A percentile compares a stretch with the other conserved stretches of the same genome.
Evolutionary conservation across 2,797 vertebrate genomes (phyloP).

Genomic region (Enteromius radiatus): DNA sequence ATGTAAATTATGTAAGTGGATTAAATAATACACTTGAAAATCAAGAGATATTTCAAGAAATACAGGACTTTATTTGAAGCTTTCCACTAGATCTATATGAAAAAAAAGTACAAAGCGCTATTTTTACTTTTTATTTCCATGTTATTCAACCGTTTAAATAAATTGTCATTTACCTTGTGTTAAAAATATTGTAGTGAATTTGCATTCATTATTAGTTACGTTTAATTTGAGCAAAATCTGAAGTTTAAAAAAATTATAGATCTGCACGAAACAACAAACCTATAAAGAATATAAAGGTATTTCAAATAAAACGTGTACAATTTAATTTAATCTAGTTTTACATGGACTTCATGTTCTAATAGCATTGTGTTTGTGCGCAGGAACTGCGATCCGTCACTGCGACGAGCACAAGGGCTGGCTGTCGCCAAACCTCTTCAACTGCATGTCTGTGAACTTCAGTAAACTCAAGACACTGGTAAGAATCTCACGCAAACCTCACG

Average conservation of each 20-base stretch:
- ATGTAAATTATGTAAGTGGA: not conserved
- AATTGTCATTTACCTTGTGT: too few relatives aligned
- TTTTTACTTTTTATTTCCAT: too few relatives aligned
- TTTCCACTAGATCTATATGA: too few relatives aligned
- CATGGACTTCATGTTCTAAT: not conserved
- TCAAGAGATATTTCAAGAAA: too few relatives aligned
- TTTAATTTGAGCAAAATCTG: not conserved
- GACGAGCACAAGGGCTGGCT: conserved; percentile 97
- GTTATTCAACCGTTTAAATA: too few relatives aligned
- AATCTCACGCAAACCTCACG: conserved; percentile 15
- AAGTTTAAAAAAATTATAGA: too few relatives aligned
- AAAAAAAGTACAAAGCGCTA: too few relatives aligned
- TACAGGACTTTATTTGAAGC: too few relatives aligned
- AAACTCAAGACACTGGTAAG: conserved; percentile 86
- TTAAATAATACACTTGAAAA: not conserved
- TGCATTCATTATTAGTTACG: too few relatives aligned
- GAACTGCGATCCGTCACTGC: conserved; percentile 92
- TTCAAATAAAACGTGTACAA: not conserved
- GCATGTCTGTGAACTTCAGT: conserved; percentile 87
- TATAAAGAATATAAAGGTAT: too few relatives aligned
- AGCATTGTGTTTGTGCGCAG: conserved; percentile 64
- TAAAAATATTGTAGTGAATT: too few relatives aligned
- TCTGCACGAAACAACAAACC: not conserved
- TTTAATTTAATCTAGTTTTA: not conserved
- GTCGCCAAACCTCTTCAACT: conserved; percentile 93